These are phyloP conservation scores for Xiphophorus couchianus DNA, from an alignment of 2,113 vertebrate genomes.

Conservation along the genomic window DNA sequence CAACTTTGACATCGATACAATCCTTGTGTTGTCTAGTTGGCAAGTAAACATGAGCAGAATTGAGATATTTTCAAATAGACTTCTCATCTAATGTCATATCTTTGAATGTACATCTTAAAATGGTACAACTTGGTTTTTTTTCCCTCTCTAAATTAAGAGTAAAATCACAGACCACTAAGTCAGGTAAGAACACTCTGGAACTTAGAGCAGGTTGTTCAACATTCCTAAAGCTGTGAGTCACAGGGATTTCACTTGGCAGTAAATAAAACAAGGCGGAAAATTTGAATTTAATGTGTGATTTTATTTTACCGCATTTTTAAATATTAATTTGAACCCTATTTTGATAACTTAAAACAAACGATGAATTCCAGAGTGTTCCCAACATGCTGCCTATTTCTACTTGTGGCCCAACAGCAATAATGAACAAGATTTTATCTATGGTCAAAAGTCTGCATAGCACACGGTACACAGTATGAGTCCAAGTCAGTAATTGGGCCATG, in stretches of 20 bases:
- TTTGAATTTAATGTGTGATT: conserved; percentile 15
- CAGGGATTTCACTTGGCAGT: conserved; percentile 63
- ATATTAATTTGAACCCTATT: neutral
- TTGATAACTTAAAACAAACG: neutral
- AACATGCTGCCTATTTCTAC: conserved; percentile 34
- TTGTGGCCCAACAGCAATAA: conserved; percentile 37
- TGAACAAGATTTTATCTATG: conserved; percentile 52
- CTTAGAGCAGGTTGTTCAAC: neutral
- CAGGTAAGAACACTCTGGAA: conserved; percentile 65
- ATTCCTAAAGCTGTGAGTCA: conserved; percentile 41
- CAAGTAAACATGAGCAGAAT: conserved; percentile 72
- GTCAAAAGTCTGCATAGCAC: conserved; percentile 70
- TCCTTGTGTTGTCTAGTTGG: conserved; percentile 67
- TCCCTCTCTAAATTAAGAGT: conserved; percentile 28
- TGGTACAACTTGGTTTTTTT: conserved; percentile 22
- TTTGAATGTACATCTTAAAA: conserved; percentile 70
- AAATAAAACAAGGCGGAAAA: conserved; percentile 31
- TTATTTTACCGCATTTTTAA: neutral
- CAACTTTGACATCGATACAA: conserved; percentile 67
- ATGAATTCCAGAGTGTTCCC: conserved; percentile 65
- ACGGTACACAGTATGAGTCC: conserved; percentile 69
- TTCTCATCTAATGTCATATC: conserved; percentile 51
- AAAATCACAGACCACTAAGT: conserved; percentile 32
- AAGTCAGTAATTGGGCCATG: conserved; percentile 50
- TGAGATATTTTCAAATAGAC: conserved; percentile 50